Evolutionary conservation across 2,888 invertebrate genomes (phyloP), one percentile per base, ranked within the genome.

Genomic region (Embidobia sp.): DNA sequence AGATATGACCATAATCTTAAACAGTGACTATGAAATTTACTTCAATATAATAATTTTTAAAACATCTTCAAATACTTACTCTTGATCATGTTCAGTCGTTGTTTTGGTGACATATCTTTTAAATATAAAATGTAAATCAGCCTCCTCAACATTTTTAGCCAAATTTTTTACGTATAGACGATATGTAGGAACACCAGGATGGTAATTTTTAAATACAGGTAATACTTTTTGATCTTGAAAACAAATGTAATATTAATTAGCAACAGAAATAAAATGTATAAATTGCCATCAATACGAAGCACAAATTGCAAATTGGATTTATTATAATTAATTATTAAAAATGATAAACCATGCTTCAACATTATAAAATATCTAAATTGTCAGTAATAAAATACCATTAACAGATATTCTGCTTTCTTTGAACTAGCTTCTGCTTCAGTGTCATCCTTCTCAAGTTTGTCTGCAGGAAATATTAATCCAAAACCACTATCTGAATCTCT

Each of bases 91-190:
- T 10, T 82, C 86, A 53, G 91, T 90, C 44, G 87, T 83, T 13
- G 87, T 86, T 83, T 90, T 88, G 57, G 91, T 84, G 2, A 92
- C 85, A 82, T 94, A 97, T 53, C 94, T 91, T 70, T 92, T 93
- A 87, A 94, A 98, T 78, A 98, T 94, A 79, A 92, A 92, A 81
- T 93, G 92, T 2, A 98, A 90, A 90, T 96, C 96, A 81, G 92
- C 91, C 48, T 93, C 92, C n/a, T 92, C 93, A 0, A 95, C 95
- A 79, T 93, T 93, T 90, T 96, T 97, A 0, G 95, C 92, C 49
- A 98, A 92, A 91, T 98, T 98, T 88, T 98, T 98, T 18, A 98
- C 93, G 85, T 98, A 98, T n/a, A 98, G 90, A 78, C 97, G 93
- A 90, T 94, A 93, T 13, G 95, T 95, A 2, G 95, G 94, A 57